These are phyloP conservation scores for Merodon equestris DNA, from an alignment of 2,888 invertebrate genomes.

Conservation along the genomic window DNA sequence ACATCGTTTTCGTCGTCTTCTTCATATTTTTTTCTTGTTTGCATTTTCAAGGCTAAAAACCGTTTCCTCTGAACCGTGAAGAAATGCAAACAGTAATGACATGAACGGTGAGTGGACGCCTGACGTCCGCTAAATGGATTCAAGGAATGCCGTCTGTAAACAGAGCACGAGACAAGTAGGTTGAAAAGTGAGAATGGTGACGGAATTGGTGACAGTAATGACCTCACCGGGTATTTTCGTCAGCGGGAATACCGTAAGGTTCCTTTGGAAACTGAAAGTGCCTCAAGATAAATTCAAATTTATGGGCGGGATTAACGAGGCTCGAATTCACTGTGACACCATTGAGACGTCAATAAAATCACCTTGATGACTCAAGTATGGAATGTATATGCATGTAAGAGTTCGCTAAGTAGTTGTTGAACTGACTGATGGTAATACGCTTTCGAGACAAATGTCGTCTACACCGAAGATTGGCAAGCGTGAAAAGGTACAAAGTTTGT, in stretches of 20 bases:
- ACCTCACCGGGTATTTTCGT: conserved; percentile 11
- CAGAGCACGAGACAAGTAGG: no score
- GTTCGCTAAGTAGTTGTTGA: no score
- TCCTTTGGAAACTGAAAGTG: conserved; percentile 31
- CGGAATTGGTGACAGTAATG: conserved; percentile 9
- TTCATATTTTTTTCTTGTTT: neutral
- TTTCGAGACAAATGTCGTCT: no score
- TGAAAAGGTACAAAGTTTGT: no score
- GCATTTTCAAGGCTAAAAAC: conserved; percentile 41
- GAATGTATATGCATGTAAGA: no score
- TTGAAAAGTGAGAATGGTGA: neutral
- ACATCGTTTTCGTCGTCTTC: neutral
- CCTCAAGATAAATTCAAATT: conserved; percentile 11
- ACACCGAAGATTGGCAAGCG: no score
- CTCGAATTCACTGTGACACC: neutral
- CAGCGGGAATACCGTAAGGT: conserved; percentile 19
- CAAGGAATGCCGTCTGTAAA: no score
- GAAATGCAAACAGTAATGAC: conserved; percentile 17
- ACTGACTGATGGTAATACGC: no score
- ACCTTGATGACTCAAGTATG: no score
- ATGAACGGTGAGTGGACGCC: conserved; percentile 7
- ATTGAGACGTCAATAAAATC: neutral
- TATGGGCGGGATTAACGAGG: conserved; percentile 1
- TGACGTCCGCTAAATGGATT: no score
- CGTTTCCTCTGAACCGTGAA: conserved; percentile 9